Conservation (phyloP, 2,797 vertebrate genomes). For the Acanthurus tractus region DNA sequence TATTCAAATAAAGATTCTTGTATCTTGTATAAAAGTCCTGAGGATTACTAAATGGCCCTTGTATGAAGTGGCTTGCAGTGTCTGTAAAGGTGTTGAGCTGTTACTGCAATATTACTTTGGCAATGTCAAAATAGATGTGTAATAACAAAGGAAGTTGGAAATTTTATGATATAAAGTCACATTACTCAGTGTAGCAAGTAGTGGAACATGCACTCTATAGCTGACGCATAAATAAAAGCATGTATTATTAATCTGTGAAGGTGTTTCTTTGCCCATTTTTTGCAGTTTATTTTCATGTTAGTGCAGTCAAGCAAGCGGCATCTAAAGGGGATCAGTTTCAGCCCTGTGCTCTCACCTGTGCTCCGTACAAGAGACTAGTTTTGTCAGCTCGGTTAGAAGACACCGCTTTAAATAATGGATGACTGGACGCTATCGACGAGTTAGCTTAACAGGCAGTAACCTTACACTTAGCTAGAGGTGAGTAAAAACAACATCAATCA, state of each 20-base stretch:
- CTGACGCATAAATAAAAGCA: too few species aligned
- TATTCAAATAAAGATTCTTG: background rate
- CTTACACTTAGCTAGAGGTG: conserved; percentile 27
- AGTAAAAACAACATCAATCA: conserved; percentile 22
- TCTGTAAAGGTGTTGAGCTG: background rate
- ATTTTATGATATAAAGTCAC: background rate
- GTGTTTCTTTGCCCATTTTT: background rate
- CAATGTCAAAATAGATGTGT: background rate
- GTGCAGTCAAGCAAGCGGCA: background rate
- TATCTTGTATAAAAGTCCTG: background rate
- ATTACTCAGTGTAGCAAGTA: background rate
- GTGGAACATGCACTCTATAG: too few species aligned
- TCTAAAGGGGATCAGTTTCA: conserved; percentile 21
- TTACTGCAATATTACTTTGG: background rate
- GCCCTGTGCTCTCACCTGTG: conserved; percentile 13
- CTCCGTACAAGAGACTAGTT: conserved; percentile 40
- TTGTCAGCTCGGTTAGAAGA: conserved; percentile 39
- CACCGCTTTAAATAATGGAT: conserved; percentile 55
- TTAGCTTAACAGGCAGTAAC: conserved; percentile 11
- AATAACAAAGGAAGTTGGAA: background rate
- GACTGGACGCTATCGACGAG: background rate
- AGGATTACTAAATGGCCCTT: background rate
- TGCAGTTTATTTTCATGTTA: background rate
- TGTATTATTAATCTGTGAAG: too few species aligned
- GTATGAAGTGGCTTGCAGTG: too few species aligned